Evolutionary conservation across 2,113 vertebrate species (phyloP).

Genomic region (Poeciliopsis retropinna): DNA sequence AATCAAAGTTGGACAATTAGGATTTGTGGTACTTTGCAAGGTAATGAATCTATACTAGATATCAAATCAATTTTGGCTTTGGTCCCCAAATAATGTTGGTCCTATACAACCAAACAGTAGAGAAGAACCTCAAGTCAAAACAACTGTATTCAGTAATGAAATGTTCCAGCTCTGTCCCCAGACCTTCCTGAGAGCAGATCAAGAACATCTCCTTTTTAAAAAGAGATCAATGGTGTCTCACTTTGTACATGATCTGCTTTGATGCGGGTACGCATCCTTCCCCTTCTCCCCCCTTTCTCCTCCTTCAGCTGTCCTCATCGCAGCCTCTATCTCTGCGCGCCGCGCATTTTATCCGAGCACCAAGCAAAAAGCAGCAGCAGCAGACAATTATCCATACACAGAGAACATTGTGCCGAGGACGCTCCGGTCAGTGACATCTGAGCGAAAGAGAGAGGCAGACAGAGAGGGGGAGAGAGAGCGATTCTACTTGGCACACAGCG

Average conservation of each 20-base stretch:
- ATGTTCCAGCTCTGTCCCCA: background rate
- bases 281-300: background rate
- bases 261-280: constrained; percentile 18
- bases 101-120: background rate
- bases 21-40: too few species aligned
- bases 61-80: too few species aligned
- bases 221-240: constrained; percentile 32
- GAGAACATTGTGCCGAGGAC: constrained; percentile 41
- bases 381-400: constrained; percentile 46
- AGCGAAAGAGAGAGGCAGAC: constrained; percentile 42
- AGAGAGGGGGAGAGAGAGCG: constrained; percentile 38
- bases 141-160: constrained; percentile 13
- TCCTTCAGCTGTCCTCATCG: background rate
- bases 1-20: background rate
- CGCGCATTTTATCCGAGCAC: constrained; percentile 15
- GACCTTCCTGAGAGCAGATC: constrained; percentile 25
- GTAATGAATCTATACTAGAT: too few species aligned
- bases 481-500: constrained; percentile 64
- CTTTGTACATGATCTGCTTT: constrained; percentile 34
- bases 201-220: constrained; percentile 2
- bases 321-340: background rate
- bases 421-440: constrained; percentile 37
- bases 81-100: background rate
- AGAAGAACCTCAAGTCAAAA: background rate
- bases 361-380: constrained; percentile 8